Base-by-base conservation (phyloP, 2,888 invertebrate genomes). In the Meloe dianella region DNA sequence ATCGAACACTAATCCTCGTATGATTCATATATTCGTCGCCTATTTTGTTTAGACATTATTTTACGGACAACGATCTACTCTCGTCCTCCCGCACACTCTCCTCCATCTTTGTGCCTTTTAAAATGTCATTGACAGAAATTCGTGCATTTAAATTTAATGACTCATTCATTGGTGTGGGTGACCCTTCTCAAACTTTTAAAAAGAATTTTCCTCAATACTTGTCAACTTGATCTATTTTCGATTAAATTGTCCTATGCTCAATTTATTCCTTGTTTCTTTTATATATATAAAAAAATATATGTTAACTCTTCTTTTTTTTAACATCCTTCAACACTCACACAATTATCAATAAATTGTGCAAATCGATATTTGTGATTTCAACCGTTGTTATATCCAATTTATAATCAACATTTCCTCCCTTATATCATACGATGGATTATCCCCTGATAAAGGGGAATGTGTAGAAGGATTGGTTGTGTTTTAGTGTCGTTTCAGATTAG, bases 101-200 rank as follows among this genome's bases (percentile, higher is more conserved):
- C 4, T 38, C 38, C 8, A 10, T 41, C 12, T 41, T 41, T 41
- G 7, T 17, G 6, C 7, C 17, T 17, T 41, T 41, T 41, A 17
- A 17, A 41, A 41, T 41, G 38, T 41, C 38, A 41, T 38, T 38
- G 38, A 38, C 47, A 47, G 47, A 47, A 47, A 47, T 20, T 47
- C 9, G 47, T 47, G 4, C 2, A 38, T 35, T 35, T 35, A 12
- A 35, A 35, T 35, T 35, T 12, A 41, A n/a, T 41, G 38, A 41
- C 5, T 41, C 38, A 41, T 6, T 41, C 38, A 41, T 41, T 41
- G 47, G 12, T 47, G 47, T 47, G 47, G 20, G 47, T 47, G 47
- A 20, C 3, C 20, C 10, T 20, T 20, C 8, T 20, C 47, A 41
- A 3, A 47, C 20, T 22, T 10, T 20, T 47, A 27, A 27, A 3